Conservation (phyloP, 2,888 invertebrate genomes). For the Cryptocheilus praepositus region DNA sequence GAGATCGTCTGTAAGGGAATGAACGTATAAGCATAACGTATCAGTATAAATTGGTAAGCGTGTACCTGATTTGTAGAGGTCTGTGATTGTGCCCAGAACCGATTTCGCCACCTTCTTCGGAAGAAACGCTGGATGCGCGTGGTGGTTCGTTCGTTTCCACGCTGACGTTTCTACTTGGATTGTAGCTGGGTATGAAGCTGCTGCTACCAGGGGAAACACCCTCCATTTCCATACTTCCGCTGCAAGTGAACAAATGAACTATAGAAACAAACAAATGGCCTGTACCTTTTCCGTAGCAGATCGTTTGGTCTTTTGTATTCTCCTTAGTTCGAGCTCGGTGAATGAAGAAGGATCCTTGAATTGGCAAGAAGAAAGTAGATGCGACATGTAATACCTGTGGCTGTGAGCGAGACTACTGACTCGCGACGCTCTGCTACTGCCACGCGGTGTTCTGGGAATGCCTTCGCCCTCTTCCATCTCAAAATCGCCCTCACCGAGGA, state of each 20-base stretch:
- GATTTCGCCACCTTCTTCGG: constrained; percentile 70
- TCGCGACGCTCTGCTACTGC: constrained; percentile 79
- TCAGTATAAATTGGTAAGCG: too few species aligned
- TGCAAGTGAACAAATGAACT: constrained; percentile 34
- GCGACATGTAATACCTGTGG: constrained; percentile 82
- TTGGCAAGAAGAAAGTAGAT: too few species aligned
- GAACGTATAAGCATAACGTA: too few species aligned
- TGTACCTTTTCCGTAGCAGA: too few species aligned
- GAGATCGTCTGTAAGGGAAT: constrained; percentile 66
- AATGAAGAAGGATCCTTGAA: background rate
- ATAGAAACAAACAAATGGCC: too few species aligned
- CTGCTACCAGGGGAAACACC: constrained; percentile 72
- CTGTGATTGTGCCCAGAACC: constrained; percentile 67
- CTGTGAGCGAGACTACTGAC: constrained; percentile 85
- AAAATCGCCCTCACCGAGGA: constrained; percentile 69
- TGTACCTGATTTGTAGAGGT: constrained; percentile 69
- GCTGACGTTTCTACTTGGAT: constrained; percentile 71
- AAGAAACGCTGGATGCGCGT: constrained; percentile 74
- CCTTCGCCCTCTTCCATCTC: constrained; percentile 69
- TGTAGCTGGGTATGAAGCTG: constrained; percentile 70
- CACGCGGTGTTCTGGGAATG: constrained; percentile 73
- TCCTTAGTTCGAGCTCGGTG: background rate
- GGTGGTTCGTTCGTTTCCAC: constrained; percentile 75
- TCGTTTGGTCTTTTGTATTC: too few species aligned
- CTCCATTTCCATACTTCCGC: constrained; percentile 73